These are phyloP conservation scores for Eleginops maclovinus DNA, from an alignment of 2,113 vertebrate species.

Conservation along the genomic window DNA sequence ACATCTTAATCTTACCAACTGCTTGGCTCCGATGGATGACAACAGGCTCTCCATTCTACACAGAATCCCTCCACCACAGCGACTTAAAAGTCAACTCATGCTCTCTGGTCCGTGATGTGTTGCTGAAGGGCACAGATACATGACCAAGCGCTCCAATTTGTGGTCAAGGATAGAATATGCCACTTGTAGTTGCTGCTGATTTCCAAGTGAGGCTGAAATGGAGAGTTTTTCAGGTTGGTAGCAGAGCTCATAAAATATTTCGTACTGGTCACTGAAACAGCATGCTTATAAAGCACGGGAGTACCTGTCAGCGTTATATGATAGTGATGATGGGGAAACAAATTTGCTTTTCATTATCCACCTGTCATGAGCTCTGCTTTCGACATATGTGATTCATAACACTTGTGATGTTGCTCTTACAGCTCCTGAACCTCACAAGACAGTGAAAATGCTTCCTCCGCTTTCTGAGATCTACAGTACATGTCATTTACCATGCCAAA, in stretches of 20 bases:
- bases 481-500: too few relatives aligned
- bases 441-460: constrained; percentile 18
- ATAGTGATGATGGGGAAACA: constrained; percentile 7
- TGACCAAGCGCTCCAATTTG: constrained; percentile 25
- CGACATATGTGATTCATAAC: constrained; percentile 1
- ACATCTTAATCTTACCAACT: constrained; percentile 55
- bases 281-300: neutral
- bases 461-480: too few relatives aligned
- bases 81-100: constrained; percentile 43
- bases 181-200: constrained; percentile 10
- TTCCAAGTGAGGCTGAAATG: constrained; percentile 17
- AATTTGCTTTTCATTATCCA: neutral
- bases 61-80: constrained; percentile 1
- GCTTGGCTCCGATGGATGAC: constrained; percentile 40
- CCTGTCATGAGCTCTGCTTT: neutral
- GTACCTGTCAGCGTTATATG: constrained; percentile 1
- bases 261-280: neutral
- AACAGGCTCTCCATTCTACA: constrained; percentile 24
- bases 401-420: constrained; percentile 5
- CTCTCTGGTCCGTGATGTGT: constrained; percentile 10
- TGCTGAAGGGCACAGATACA: constrained; percentile 35
- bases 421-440: constrained; percentile 7
- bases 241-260: neutral
- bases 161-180: constrained; percentile 11
- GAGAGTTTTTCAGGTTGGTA: neutral